Conservation (phyloP, 2,797 vertebrate genomes). For the Aulostomus chinensis region DNA sequence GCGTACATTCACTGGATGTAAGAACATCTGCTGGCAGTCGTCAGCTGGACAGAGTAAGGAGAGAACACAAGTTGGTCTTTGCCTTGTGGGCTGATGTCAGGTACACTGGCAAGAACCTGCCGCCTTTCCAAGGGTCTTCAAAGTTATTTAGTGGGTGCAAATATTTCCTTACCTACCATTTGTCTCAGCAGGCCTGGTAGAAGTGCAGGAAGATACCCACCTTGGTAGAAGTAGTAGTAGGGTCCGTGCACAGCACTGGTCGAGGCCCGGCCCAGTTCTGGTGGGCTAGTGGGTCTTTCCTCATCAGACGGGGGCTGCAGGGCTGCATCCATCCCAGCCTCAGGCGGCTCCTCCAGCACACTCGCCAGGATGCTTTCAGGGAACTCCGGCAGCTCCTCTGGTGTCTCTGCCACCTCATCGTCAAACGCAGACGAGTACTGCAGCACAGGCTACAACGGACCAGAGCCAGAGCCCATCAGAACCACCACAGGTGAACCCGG, state of each 20-base stretch:
- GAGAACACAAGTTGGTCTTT: too few species aligned
- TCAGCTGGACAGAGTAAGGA: slow-evolving; percentile 80
- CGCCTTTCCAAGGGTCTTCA: too few species aligned
- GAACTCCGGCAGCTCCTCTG: slow-evolving; percentile 54
- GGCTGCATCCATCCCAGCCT: slow-evolving; percentile 28
- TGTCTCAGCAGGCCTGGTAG: background rate
- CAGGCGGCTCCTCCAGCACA: slow-evolving; percentile 71
- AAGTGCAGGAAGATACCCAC: slow-evolving; percentile 67
- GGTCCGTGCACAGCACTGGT: slow-evolving; percentile 79
- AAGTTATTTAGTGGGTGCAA: too few species aligned
- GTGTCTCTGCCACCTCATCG: slow-evolving; percentile 83
- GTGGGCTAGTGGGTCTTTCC: slow-evolving; percentile 49
- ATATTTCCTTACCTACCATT: too few species aligned
- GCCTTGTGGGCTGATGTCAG: too few species aligned
- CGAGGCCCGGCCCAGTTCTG: slow-evolving; percentile 56
- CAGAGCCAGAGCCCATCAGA: too few species aligned
- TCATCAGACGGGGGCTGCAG: slow-evolving; percentile 64
- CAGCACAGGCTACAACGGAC: slow-evolving; percentile 79
- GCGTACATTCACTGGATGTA: slow-evolving; percentile 95
- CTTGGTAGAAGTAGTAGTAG: slow-evolving; percentile 99
- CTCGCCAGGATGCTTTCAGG: slow-evolving; percentile 63
- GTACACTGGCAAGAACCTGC: too few species aligned
- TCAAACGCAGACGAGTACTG: slow-evolving; percentile 92
- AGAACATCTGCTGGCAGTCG: slow-evolving; percentile 96
- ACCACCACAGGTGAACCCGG: too few species aligned